These are phyloP conservation scores for Smittia sp. DNA, from an alignment of 2,888 invertebrate species.

Conservation along the genomic window DNA sequence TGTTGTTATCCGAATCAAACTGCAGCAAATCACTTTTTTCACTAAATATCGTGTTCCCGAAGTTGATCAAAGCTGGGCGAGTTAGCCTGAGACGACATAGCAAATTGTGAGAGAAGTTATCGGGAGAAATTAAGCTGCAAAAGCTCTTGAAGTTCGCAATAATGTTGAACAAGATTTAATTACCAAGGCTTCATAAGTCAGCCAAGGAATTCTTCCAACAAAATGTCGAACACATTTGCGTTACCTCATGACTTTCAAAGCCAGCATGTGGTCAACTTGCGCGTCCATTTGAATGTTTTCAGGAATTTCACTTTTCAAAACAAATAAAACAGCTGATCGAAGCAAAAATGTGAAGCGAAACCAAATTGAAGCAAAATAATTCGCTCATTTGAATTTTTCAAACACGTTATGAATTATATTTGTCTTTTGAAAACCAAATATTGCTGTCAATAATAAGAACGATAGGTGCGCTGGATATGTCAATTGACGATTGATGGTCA, in stretches of 20 bases:
- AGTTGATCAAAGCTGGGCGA: slow-evolving; percentile 4
- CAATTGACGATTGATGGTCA: too few relatives aligned
- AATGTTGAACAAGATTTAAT: too few relatives aligned
- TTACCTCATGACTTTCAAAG: slow-evolving; percentile 50
- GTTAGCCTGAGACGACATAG: too few relatives aligned
- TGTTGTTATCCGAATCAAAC: slow-evolving; percentile 71
- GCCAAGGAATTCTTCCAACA: too few relatives aligned
- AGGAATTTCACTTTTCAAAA: not conserved
- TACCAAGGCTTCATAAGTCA: too few relatives aligned
- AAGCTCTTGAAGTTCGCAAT: too few relatives aligned
- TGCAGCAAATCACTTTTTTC: slow-evolving; percentile 92
- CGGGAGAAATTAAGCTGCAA: too few relatives aligned
- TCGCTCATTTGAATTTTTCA: not conserved
- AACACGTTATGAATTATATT: not conserved
- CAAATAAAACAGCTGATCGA: slow-evolving; percentile 2
- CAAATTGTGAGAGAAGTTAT: not conserved
- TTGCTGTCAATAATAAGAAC: too few relatives aligned
- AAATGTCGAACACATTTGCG: too few relatives aligned
- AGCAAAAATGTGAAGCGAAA: not conserved
- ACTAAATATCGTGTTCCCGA: slow-evolving; percentile 56
- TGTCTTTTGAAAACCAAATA: too few relatives aligned
- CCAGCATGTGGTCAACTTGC: slow-evolving; percentile 49
- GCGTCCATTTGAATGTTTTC: slow-evolving; percentile 13
- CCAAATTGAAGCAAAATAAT: too few relatives aligned
- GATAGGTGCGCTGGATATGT: too few relatives aligned